phyloP scores from a whole-genome alignment of 2,888 invertebrate species.

The Oscheius myriophilus region DNA sequence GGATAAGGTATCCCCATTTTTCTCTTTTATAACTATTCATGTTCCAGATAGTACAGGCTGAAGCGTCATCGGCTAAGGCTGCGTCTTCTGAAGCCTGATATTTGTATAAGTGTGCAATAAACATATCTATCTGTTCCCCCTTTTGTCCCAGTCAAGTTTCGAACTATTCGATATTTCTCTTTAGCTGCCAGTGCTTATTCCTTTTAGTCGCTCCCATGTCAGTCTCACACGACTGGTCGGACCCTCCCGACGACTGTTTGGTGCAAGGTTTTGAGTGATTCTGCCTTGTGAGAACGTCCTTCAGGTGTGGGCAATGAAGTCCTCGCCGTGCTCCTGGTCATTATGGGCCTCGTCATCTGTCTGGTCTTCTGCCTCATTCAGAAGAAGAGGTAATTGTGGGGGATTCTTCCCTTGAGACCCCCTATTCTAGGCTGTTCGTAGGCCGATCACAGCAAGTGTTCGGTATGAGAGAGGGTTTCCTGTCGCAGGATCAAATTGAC shows the following conservation, averaged over 20 bases:
- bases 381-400: neutral
- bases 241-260: neutral
- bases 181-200: neutral
- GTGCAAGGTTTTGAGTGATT: too few species aligned
- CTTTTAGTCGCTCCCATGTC: neutral
- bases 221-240: neutral
- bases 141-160: neutral
- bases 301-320: conserved; percentile 25
- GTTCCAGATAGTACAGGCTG: conserved; percentile 5
- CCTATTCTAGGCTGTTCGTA: conserved; percentile 1
- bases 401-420: neutral
- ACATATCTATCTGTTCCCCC: neutral
- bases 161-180: neutral
- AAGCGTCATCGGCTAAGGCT: neutral
- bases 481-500: conserved; percentile 18
- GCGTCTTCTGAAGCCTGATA: neutral
- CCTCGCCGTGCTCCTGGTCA: neutral
- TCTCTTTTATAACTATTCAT: too few species aligned
- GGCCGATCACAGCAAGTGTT: neutral
- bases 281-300: neutral
- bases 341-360: neutral
- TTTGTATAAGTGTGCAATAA: neutral
- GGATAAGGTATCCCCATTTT: conserved; percentile 1
- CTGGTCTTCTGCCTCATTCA: neutral
- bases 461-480: neutral